Percentiles rank a stretch among this genome's conserved stretches.
Conservation (phyloP, 2,113 vertebrate species). For the Ranitomeya variabilis region DNA sequence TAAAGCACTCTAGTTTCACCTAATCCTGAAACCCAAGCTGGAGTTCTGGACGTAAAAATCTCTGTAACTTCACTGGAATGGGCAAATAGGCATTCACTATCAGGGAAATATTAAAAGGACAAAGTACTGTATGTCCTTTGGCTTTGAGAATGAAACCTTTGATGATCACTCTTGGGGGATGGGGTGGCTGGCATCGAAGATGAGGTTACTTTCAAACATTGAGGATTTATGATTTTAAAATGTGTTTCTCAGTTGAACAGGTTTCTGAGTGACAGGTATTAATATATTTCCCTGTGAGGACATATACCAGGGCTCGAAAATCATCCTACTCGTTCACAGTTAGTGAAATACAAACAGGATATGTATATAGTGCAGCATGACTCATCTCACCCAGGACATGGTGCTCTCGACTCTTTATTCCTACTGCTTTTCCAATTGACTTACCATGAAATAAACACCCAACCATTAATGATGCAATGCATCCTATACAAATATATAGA, state of each 20-base stretch:
- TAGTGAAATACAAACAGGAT: slow-evolving; percentile 2
- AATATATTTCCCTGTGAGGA: slow-evolving; percentile 4
- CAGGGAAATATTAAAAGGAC: slow-evolving; percentile 79
- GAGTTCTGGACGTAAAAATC: slow-evolving; percentile 77
- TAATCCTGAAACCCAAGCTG: slow-evolving; percentile 92
- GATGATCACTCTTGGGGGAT: slow-evolving; percentile 63
- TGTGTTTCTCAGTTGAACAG: slow-evolving; percentile 9
- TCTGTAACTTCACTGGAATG: slow-evolving; percentile 76
- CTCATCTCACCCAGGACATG: slow-evolving; percentile 5
- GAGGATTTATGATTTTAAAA: slow-evolving; percentile 59
- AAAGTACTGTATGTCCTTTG: slow-evolving; percentile 77
- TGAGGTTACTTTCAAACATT: slow-evolving; percentile 67
- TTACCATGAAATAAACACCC: slow-evolving; percentile 7
- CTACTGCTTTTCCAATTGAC: neutral
- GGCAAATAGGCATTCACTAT: slow-evolving; percentile 83
- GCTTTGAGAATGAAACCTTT: slow-evolving; percentile 75
- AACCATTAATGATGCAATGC: slow-evolving; percentile 10
- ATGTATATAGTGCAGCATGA: slow-evolving; percentile 8
- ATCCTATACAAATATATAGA: neutral
- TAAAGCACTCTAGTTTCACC: slow-evolving; percentile 95
- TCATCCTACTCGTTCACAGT: slow-evolving; percentile 9
- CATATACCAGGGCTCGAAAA: neutral
- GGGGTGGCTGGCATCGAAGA: slow-evolving; percentile 61
- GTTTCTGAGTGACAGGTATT: slow-evolving; percentile 21
- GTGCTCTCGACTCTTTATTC: neutral